These are phyloP conservation scores for Xerus inauris DNA, from an alignment of 2,113 vertebrate genomes.

Conservation along the genomic window DNA sequence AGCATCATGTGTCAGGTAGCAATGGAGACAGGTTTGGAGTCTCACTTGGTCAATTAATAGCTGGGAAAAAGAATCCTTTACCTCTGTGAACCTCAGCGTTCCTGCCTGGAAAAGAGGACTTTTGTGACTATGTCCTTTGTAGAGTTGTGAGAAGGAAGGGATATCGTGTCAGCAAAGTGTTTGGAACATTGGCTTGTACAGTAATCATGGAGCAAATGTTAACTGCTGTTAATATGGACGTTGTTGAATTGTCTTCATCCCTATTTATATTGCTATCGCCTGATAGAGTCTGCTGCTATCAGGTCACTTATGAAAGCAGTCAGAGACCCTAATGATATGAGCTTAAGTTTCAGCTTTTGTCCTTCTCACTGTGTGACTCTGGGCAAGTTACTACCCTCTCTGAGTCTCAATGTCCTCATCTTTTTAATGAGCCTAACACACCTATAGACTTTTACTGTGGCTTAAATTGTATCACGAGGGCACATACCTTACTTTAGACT, in stretches of 20 bases:
- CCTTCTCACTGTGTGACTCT: not conserved
- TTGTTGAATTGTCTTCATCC: too few relatives aligned
- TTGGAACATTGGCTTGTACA: fast-evolving
- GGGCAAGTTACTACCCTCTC: not conserved
- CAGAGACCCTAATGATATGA: not conserved
- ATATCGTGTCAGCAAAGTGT: fast-evolving
- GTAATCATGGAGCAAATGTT: fast-evolving
- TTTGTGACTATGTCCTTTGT: not conserved
- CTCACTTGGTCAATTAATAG: not conserved
- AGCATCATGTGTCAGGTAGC: fast-evolving
- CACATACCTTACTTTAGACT: not conserved
- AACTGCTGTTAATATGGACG: not conserved
- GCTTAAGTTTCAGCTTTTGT: not conserved
- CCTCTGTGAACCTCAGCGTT: not conserved
- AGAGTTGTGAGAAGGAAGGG: not conserved
- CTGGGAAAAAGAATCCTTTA: too few relatives aligned
- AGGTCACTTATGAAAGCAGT: not conserved
- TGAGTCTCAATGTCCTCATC: not conserved
- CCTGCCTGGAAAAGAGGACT: not conserved
- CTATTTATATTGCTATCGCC: not conserved
- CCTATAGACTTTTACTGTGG: not conserved
- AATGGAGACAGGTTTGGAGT: not conserved
- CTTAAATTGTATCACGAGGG: not conserved
- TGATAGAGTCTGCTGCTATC: too few relatives aligned
- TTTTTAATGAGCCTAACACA: not conserved